Base-by-base conservation (phyloP, 2,113 vertebrate species). In the Notarius quadriscutis region DNA sequence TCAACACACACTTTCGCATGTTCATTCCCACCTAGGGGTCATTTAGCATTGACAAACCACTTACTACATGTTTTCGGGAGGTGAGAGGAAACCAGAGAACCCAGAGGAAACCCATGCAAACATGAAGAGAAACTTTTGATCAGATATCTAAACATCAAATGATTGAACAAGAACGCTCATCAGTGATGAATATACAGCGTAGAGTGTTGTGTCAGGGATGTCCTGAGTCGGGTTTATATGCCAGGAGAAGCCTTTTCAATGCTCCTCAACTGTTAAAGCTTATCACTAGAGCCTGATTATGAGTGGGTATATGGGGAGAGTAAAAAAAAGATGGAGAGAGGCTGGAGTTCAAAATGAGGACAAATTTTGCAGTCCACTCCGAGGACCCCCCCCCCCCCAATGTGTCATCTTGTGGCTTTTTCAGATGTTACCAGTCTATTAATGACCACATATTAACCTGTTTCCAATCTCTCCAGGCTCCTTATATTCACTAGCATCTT, bases 361-460 rank as follows among this genome's bases (percentile, higher is more conserved):
- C 84, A 88, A 79, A 71, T 86, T 84, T 86, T 77, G 89, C 92
- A 77, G 93, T 91, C 90, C 89, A 82, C 79, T 88, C 86, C 84
- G 85, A 74, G 77, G 51, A 67, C 57, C 25, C 48, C 67, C 79
- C 75, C 78, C 18, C 11, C 34, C 34, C 34, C 18, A 53, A 20
- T 0, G 55, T 78, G 48, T 60, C 9, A 5, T 22, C 51, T 78
- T 74, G 50, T 34, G 18, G 30, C 41, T 69, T 67, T 85, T 1
- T 41, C 11, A 57, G 34, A 83, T 18, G 87, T 91, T 92, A 89
- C 72, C 62, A 18, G 89, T 77, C 77, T 88, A 87, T 92, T 88
- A 88, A 85, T 48, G 87, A 41, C 67, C 86, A 89, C 90, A 87
- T 30, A 88, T 90, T 93, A 90, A 92, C 86, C 91, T 83, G 57